A percentile compares a stretch with the other conserved stretches of the same genome.
Conservation (phyloP, 1,140 invertebrate species). For the Caenorhabditis inopinata region DNA sequence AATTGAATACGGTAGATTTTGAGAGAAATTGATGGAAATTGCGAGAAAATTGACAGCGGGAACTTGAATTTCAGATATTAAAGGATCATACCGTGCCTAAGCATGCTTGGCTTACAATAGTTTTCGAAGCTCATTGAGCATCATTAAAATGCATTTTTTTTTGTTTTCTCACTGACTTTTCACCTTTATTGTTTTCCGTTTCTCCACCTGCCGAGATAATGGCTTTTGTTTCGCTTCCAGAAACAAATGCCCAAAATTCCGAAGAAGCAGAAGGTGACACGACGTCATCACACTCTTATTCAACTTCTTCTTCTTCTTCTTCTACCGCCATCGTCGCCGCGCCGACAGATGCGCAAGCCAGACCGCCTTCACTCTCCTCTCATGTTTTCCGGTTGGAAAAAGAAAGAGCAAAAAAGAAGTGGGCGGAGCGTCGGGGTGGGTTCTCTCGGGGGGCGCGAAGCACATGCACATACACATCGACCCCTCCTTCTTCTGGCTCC, state of each 20-base stretch:
- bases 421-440: constrained; percentile 12
- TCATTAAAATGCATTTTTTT: not conserved
- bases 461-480: constrained; percentile 24
- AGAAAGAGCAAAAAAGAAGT: constrained; percentile 31
- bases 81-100: too few relatives aligned
- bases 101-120: too few relatives aligned
- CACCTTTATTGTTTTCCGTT: not conserved
- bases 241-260: not conserved
- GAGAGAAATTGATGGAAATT: too few relatives aligned
- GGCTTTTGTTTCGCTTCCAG: not conserved
- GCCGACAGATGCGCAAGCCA: not conserved
- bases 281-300: not conserved
- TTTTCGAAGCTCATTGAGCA: too few relatives aligned
- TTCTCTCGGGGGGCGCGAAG: constrained; percentile 13
- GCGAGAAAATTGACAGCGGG: too few relatives aligned
- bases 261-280: not conserved
- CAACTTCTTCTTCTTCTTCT: not conserved
- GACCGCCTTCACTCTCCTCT: constrained; percentile 25
- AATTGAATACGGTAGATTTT: too few relatives aligned
- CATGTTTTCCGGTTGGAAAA: constrained; percentile 32
- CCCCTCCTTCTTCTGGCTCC: constrained; percentile 27
- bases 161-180: constrained; percentile 2
- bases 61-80: too few relatives aligned
- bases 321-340: not conserved
- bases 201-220: constrained; percentile 19